phyloP scores from a whole-genome alignment of 2,888 invertebrate species.

The Tipula confusa region DNA sequence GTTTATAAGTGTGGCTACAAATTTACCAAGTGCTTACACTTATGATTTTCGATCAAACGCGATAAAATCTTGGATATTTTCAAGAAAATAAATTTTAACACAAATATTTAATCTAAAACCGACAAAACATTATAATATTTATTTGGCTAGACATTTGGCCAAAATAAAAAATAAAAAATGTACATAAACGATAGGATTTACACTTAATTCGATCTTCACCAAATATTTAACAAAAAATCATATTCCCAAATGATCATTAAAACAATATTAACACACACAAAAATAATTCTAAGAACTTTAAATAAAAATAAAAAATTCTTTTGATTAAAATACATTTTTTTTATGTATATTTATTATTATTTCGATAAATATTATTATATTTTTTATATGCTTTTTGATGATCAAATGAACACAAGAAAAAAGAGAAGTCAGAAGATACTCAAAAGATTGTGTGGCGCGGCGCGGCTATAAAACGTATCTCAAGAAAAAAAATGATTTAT shows the following conservation, averaged over 20 bases:
- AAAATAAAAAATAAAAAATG: not conserved
- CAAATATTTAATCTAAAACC: conserved; percentile 5
- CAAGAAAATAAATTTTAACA: not conserved
- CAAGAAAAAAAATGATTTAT: conserved; percentile 26
- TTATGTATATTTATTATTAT: conserved; percentile 26
- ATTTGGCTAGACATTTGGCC: not conserved
- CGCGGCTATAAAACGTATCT: conserved; percentile 28
- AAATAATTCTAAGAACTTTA: conserved; percentile 26
- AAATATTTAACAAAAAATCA: not conserved
- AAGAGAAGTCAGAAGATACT: conserved; percentile 7
- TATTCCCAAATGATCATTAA: conserved; percentile 27
- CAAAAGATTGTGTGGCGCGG: conserved; percentile 9
- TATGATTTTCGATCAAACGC: too few species aligned
- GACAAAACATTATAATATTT: not conserved
- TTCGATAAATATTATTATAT: conserved; percentile 28
- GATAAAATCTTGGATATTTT: too few species aligned
- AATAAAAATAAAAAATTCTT: too few species aligned
- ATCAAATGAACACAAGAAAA: conserved; percentile 28
- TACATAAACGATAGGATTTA: not conserved
- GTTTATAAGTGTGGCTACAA: too few species aligned
- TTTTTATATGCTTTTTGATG: conserved; percentile 28
- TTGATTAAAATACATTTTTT: conserved; percentile 27
- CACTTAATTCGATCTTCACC: conserved; percentile 14
- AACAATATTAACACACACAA: conserved; percentile 14
- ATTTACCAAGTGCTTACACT: too few species aligned